Base-by-base conservation (phyloP, 1,140 invertebrate genomes). In the Wiebesia pumilae region DNA sequence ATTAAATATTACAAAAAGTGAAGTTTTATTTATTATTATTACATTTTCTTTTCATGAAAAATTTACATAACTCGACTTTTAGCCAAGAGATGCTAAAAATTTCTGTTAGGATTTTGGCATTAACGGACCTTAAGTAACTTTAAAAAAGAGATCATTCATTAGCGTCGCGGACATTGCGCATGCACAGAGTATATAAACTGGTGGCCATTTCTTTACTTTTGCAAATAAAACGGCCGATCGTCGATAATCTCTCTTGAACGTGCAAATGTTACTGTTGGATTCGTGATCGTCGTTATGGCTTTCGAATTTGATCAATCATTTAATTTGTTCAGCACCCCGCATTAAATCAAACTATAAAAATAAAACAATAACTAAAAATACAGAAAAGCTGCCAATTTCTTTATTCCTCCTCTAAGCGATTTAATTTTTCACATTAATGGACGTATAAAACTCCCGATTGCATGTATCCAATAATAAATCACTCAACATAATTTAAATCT, bases 351-450 rank as follows among this genome's bases (percentile, higher is more conserved):
- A 87, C 80, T 87, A 85, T 77, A 88, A 90, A 86, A 89, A 86
- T 77, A 89, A 87, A 91, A 89, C 85, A 92, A 91, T 90, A 91
- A 91, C 90, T 91, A 92, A 91, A 92, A 91, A 89, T 91, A 91
- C 90, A 88, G 89, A 90, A 75, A 75, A 94, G 93, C 93, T 94
- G 93, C 93, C 93, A 93, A 93, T 93, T 91, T 90, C 81, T 86
- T 90, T 81, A 62, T 75, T 47, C 69, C n/a, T 62, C 43, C 27
- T 83, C 88, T 87, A 89, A 88, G 88, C 83, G 86, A 90, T 89
- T 88, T 73, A 71, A 90, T 88, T 88, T 86, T 87, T 89, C 47
- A 79, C 79, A 87, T 77, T 69, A 88, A 87, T 87, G 86, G 82
- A 87, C 81, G 85, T 87, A 87, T 87, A 80, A 90, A 90, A 88